Conservation (phyloP, 2,113 vertebrate species). For the Pluvialis apricaria region DNA sequence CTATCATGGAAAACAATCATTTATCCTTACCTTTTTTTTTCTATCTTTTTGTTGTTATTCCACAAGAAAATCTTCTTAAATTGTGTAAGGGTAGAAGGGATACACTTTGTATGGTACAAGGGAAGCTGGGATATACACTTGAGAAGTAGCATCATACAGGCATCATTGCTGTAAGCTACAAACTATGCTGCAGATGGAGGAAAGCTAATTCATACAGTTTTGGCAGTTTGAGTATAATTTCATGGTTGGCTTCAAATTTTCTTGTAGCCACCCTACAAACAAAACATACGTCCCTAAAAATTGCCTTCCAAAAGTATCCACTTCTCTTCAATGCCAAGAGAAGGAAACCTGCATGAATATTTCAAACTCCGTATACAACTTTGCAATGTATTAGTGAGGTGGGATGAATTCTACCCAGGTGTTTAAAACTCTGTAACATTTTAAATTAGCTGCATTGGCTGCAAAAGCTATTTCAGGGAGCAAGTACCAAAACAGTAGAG, state of each 20-base stretch:
- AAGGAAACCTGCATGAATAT: background rate
- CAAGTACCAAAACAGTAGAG: background rate
- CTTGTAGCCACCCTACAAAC: background rate
- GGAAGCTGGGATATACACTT: background rate
- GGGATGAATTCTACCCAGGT: background rate
- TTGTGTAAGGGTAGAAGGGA: background rate
- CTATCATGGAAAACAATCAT: background rate
- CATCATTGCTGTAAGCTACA: background rate
- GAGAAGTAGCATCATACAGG: background rate
- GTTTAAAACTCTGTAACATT: background rate
- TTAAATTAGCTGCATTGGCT: background rate
- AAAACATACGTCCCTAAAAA: background rate
- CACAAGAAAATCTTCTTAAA: background rate
- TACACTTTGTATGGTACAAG: background rate
- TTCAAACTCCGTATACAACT: background rate
- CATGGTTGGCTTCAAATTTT: background rate
- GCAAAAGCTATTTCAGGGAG: background rate
- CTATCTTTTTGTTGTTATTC: background rate
- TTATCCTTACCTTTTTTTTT: background rate
- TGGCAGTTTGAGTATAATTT: background rate
- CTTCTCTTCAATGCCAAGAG: background rate
- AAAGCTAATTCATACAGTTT: background rate
- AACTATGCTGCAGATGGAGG: background rate
- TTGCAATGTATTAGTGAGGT: background rate
- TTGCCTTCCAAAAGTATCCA: background rate